These are phyloP conservation scores for Tanytarsus gracilentus DNA, from an alignment of 2,888 invertebrate species.

Conservation along the genomic window DNA sequence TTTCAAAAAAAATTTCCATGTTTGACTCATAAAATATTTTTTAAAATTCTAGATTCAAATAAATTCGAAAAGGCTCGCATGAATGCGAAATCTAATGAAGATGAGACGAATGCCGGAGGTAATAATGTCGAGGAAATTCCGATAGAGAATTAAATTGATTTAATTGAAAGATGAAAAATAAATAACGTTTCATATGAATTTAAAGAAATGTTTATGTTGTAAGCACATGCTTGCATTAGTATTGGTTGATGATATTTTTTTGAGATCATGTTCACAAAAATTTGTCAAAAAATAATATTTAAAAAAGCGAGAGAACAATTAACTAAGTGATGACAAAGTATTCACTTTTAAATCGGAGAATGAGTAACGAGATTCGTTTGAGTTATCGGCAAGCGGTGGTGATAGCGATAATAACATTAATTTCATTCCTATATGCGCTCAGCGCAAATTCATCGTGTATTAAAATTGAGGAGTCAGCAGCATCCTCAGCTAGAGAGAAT, in stretches of 20 bases:
- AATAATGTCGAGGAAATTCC: no score
- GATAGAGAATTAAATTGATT: no score
- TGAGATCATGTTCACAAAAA: not conserved
- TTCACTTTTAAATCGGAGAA: slow-evolving; percentile 10
- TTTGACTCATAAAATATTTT: no score
- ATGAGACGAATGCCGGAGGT: no score
- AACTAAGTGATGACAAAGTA: slow-evolving; percentile 17
- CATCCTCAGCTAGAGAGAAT: slow-evolving; percentile 39
- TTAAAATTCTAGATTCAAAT: no score
- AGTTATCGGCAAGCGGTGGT: slow-evolving; percentile 19
- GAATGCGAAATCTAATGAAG: no score
- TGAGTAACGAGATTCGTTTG: slow-evolving; percentile 28
- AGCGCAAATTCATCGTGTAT: slow-evolving; percentile 10
- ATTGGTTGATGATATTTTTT: not conserved
- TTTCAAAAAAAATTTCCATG: no score
- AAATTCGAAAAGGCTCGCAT: no score
- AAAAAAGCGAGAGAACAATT: not conserved
- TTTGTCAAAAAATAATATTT: not conserved
- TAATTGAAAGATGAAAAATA: no score
- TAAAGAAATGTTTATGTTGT: no score
- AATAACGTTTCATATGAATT: no score
- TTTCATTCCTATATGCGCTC: slow-evolving; percentile 22
- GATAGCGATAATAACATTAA: not conserved
- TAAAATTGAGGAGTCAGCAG: not conserved
- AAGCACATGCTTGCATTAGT: no score